Evolutionary conservation across 1,140 invertebrate genomes (phyloP), one percentile per base, ranked within the genome.

Genomic region (Brachionus koreanus): DNA sequence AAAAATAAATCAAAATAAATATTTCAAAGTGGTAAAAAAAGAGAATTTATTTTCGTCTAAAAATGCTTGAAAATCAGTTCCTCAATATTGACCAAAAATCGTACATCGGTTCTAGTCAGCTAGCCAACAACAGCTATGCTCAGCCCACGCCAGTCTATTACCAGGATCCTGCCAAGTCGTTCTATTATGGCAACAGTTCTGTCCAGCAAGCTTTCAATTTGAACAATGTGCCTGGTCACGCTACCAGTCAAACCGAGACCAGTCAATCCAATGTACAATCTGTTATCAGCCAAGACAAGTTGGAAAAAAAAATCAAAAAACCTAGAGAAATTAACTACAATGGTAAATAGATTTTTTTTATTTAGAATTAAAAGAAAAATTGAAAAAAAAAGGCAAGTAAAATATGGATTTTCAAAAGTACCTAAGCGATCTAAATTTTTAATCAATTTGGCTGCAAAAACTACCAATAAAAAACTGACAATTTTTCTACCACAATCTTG

Each of bases 51-150:
- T 57, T 57, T 57, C 19, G 49, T 5, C 49, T 19, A 7, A 57
- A 57, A 19, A 69, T 69, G 65, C 37, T 69, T 10, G 65, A 69
- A 69, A 69, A 69, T 39, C 65, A 69, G 6, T 39, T 39, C 16
- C 37, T 42, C 9, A 69, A 42, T 69, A 35, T 69, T 37, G 65
- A 69, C 5, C 65, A 37, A 23, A 37, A 69, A 16, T 69, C 65
- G 3, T 69, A 69, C 37, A 69, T 69, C n/a, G 4, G 2, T 10
- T 4, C 16, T 6, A 69, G 19, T 39, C 65, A 69, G 39, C 25
- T 65, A 10, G 13, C 12, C 10, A 33, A 33, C 63, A 65, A 5
- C 29, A 10, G 63, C 10, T 65, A 65, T 33, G 9, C 10, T 33
- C 33, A 29, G 10, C 9, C 12, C 13, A 19, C 25, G 63, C 6